These are phyloP conservation scores for Condylura cristata DNA, from an alignment of 2,113 vertebrate genomes.

Conservation along the genomic window DNA sequence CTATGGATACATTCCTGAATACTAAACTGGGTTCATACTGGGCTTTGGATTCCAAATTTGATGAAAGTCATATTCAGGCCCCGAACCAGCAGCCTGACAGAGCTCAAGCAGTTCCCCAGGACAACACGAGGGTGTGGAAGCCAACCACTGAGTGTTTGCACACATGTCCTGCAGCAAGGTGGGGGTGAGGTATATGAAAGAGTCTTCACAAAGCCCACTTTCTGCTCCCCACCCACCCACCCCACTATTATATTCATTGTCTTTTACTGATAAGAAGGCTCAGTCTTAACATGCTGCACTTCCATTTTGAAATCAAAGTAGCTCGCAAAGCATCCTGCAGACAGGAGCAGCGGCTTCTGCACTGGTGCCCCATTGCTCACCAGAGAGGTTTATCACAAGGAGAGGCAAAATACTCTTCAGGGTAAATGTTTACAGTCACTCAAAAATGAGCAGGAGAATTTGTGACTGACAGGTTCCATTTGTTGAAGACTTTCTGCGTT, in stretches of 20 bases:
- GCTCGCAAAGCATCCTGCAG: constrained; percentile 34
- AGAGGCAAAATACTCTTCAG: constrained; percentile 26
- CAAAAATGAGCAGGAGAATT: not conserved
- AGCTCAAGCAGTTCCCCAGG: constrained; percentile 17
- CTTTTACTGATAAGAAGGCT: constrained; percentile 75
- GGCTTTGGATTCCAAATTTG: constrained; percentile 17
- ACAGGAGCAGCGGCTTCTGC: constrained; percentile 28
- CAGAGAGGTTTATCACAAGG: not conserved
- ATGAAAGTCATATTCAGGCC: constrained; percentile 31
- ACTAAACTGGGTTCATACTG: constrained; percentile 51
- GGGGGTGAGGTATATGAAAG: not conserved
- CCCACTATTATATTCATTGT: constrained; percentile 46
- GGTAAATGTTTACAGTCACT: not conserved
- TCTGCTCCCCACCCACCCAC: not conserved
- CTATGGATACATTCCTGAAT: constrained; percentile 59
- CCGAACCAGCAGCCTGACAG: constrained; percentile 55
- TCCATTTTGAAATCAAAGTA: constrained; percentile 80
- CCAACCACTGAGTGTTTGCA: not conserved
- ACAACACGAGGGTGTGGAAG: not conserved
- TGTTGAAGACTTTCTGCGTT: not conserved
- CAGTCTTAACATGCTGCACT: constrained; percentile 36
- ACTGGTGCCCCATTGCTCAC: not conserved
- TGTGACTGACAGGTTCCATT: not conserved
- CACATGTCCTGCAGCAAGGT: not conserved
- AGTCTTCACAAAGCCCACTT: not conserved